Evolutionary conservation across 2,888 invertebrate genomes (phyloP).

Genomic region (Chrysopilus asiliformis): DNA sequence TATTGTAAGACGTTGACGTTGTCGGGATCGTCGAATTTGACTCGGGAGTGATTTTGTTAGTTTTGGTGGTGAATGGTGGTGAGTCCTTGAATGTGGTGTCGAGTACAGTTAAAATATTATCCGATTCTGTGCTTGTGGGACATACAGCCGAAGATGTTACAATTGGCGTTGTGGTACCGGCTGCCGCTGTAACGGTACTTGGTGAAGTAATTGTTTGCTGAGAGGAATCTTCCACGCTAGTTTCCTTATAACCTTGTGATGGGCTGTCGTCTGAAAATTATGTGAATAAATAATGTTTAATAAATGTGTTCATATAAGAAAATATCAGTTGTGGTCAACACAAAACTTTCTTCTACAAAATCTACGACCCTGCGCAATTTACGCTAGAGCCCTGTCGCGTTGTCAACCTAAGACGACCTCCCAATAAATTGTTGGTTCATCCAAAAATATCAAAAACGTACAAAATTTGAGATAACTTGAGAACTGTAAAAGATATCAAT

Average conservation of each 20-base stretch:
- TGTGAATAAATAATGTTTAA: too few species aligned
- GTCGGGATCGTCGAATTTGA: background rate
- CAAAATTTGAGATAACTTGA: too few species aligned
- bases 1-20: background rate
- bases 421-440: too few species aligned
- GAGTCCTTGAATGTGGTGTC: slow-evolving; percentile 10
- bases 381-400: too few species aligned
- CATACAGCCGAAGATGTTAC: slow-evolving; percentile 4
- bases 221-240: slow-evolving; percentile 5
- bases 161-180: slow-evolving; percentile 8
- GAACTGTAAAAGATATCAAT: too few species aligned
- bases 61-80: background rate
- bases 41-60: background rate
- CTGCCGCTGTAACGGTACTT: slow-evolving; percentile 9
- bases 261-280: slow-evolving; percentile 6
- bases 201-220: slow-evolving; percentile 10
- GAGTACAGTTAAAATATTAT: slow-evolving; percentile 11
- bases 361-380: too few species aligned
- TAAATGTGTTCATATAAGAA: too few species aligned
- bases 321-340: too few species aligned
- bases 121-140: slow-evolving; percentile 13
- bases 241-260: slow-evolving; percentile 7
- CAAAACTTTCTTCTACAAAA: too few species aligned
- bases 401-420: too few species aligned
- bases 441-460: too few species aligned